A percentile compares a stretch with the other conserved stretches of the same genome.
phyloP scores from a whole-genome alignment of 2,797 vertebrate species.

The Vultur gryphus region DNA sequence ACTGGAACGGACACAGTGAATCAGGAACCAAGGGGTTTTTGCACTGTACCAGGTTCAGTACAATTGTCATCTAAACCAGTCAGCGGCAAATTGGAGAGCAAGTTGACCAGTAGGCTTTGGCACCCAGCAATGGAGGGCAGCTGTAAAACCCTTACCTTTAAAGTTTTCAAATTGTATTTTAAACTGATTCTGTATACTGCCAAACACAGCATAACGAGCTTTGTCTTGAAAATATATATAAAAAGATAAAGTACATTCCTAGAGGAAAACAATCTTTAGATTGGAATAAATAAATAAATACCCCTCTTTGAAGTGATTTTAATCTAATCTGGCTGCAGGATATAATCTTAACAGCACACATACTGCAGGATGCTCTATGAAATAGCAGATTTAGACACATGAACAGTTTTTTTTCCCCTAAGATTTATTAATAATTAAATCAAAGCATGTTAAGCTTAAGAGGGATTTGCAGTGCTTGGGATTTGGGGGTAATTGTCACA shows the following conservation, averaged over 20 bases:
- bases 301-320: conserved; percentile 34
- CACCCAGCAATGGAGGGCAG: not conserved
- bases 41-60: not conserved
- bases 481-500: not conserved
- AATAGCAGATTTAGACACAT: conserved; percentile 25
- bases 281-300: conserved; percentile 53
- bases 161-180: not conserved
- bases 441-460: conserved; percentile 17
- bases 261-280: conserved; percentile 23
- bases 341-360: not conserved
- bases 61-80: not conserved
- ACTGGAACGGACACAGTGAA: not conserved
- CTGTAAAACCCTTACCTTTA: not conserved
- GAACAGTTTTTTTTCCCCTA: not conserved
- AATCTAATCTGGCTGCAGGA: conserved; percentile 46
- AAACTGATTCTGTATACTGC: not conserved
- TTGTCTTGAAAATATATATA: not conserved
- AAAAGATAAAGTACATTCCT: not conserved
- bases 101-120: not conserved
- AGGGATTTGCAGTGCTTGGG: not conserved
- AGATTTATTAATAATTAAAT: conserved; percentile 51
- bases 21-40: not conserved
- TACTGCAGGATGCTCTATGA: not conserved
- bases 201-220: not conserved
- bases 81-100: not conserved